Conservation (phyloP, 2,113 vertebrate species). For the Nyctereutes procyonoides region DNA sequence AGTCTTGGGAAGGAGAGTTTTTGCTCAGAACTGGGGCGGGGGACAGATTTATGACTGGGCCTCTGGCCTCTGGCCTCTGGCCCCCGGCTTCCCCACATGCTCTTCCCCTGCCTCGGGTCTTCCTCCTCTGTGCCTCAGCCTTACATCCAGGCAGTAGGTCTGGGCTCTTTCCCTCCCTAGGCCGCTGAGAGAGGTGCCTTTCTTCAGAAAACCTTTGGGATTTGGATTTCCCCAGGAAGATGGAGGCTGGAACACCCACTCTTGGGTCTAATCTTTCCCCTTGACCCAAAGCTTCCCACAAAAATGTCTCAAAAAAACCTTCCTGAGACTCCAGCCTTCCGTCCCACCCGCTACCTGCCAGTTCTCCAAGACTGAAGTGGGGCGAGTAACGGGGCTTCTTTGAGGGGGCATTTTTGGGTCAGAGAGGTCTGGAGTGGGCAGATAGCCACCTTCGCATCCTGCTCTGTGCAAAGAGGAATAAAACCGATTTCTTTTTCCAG, state of each 20-base stretch:
- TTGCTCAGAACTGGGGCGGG: conserved; percentile 30
- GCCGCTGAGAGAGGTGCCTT: neutral
- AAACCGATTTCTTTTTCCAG: conserved; percentile 75
- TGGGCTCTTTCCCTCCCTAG: neutral
- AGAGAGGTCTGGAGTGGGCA: conserved; percentile 36
- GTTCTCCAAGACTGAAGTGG: conserved; percentile 17
- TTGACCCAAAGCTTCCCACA: conserved; percentile 4
- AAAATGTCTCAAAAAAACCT: conserved; percentile 58
- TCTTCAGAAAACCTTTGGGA: conserved; percentile 32
- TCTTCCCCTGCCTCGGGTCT: conserved; percentile 1
- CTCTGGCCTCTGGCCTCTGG: conserved; percentile 14
- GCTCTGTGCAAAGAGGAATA: conserved; percentile 69
- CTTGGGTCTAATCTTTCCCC: neutral
- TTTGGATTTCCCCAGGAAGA: conserved; percentile 41
- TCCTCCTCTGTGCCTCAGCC: neutral
- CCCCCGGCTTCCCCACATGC: neutral
- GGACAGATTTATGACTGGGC: conserved; percentile 11
- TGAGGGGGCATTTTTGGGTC: conserved; percentile 27
- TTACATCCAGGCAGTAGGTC: neutral
- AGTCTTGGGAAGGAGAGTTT: conserved; percentile 52
- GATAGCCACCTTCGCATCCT: conserved; percentile 40
- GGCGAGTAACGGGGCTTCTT: neutral
- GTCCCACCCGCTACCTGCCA: neutral
- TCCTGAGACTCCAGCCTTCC: conserved; percentile 29
- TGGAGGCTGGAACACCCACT: neutral